Conservation (phyloP, 2,888 invertebrate genomes). For the Synergus japonicus region DNA sequence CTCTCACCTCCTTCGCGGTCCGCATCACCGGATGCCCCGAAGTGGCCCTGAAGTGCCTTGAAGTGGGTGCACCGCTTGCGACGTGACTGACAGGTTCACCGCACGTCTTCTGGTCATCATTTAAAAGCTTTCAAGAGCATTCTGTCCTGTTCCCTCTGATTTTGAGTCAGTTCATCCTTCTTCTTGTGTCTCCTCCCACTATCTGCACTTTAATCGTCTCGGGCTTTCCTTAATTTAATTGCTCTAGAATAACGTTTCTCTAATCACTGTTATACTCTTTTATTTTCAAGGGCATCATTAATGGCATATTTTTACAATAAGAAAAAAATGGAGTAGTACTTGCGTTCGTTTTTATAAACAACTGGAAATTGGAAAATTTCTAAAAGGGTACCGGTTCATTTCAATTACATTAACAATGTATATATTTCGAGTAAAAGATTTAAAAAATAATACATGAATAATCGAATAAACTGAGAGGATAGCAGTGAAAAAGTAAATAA, state of each 20-base stretch:
- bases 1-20: constrained; percentile 72
- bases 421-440: too few species aligned
- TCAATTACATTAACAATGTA: too few species aligned
- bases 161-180: not conserved
- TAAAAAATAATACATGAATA: not conserved
- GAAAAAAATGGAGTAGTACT: too few species aligned
- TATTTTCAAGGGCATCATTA: not conserved
- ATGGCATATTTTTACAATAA: not conserved
- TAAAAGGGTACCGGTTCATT: too few species aligned
- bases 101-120: constrained; percentile 62
- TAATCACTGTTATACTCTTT: not conserved
- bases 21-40: constrained; percentile 57
- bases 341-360: too few species aligned
- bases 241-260: not conserved
- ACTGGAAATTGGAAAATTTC: too few species aligned
- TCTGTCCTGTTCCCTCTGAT: not conserved
- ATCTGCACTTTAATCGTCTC: not conserved
- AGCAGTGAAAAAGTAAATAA: not conserved
- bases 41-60: constrained; percentile 61
- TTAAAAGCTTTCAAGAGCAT: constrained; percentile 66
- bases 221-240: not conserved
- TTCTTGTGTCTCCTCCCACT: not conserved
- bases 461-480: not conserved
- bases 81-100: constrained; percentile 69
- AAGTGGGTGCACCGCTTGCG: constrained; percentile 68